Evolutionary conservation across 2,113 vertebrate species (phyloP).

Genomic region (Platysteira castanea): DNA sequence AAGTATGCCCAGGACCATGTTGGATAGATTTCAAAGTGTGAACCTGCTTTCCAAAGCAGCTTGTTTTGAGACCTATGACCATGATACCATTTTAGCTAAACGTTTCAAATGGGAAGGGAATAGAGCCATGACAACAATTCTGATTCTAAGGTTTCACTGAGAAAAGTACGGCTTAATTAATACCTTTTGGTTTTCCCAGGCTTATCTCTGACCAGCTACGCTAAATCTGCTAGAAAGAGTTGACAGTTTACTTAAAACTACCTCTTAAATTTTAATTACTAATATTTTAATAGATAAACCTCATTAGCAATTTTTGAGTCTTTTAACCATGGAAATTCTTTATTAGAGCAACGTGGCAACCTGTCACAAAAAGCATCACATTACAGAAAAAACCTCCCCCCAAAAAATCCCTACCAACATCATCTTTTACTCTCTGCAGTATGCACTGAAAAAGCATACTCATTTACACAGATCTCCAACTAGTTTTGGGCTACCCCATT

Average conservation of each 20-base stretch:
- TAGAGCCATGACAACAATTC: not conserved
- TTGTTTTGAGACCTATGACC: not conserved
- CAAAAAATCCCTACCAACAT: not conserved
- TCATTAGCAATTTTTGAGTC: not conserved
- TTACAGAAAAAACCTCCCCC: not conserved
- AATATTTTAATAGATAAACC: not conserved
- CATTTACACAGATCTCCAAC: not conserved
- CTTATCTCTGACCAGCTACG: not conserved
- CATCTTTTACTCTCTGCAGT: not conserved
- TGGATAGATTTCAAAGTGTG: not conserved
- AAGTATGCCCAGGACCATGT: accelerated
- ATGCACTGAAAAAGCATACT: not conserved
- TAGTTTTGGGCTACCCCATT: not conserved
- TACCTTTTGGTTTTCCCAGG: not conserved
- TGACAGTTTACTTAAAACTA: not conserved
- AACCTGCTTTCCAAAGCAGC: not conserved
- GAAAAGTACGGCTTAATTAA: not conserved
- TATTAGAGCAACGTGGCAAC: not conserved
- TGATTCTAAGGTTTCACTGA: not conserved
- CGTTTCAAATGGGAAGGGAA: not conserved
- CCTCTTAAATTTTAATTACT: not conserved
- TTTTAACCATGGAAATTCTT: not conserved
- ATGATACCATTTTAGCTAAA: not conserved
- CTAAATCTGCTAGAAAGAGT: not conserved
- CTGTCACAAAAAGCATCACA: not conserved